phyloP scores from a whole-genome alignment of 1,140 invertebrate species.

The Augochlora pura region DNA sequence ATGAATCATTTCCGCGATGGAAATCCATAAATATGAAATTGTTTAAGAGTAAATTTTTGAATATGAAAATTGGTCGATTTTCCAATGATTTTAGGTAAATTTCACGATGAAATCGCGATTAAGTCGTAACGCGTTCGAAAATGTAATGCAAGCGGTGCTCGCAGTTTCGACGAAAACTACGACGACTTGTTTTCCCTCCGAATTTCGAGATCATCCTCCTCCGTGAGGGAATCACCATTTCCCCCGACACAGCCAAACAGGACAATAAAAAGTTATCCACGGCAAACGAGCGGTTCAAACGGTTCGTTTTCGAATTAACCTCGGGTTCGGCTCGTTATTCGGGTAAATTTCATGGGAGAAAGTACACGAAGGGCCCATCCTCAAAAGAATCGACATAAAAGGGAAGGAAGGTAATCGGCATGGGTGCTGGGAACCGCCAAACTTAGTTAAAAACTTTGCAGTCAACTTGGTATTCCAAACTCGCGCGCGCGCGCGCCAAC shows the following conservation, averaged over 20 bases:
- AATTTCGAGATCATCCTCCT: not conserved
- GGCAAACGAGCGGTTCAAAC: conserved; percentile 48
- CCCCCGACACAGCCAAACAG: conserved; percentile 3
- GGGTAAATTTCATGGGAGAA: conserved; percentile 52
- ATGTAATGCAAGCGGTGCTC: no score
- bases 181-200: not conserved
- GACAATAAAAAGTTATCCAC: conserved; percentile 32
- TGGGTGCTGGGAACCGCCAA: conserved; percentile 58
- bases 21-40: no score
- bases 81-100: no score
- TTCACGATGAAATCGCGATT: no score
- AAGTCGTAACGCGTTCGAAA: no score
- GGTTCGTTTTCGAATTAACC: conserved; percentile 52
- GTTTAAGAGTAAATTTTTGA: no score
- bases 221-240: not conserved
- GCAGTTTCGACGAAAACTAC: not conserved
- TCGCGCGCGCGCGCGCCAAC: conserved; percentile 57
- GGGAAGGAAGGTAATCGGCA: conserved; percentile 53
- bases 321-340: conserved; percentile 30
- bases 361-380: conserved; percentile 37
- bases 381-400: conserved; percentile 64
- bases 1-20: no score
- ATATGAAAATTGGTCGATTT: no score
- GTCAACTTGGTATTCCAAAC: conserved; percentile 70
- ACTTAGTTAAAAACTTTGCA: conserved; percentile 74